Evolutionary conservation across 53 echinoderm and acorn worm species (phyloP), one percentile per base, ranked within the genome.

Genomic region (Paracentrotus lividus): DNA sequence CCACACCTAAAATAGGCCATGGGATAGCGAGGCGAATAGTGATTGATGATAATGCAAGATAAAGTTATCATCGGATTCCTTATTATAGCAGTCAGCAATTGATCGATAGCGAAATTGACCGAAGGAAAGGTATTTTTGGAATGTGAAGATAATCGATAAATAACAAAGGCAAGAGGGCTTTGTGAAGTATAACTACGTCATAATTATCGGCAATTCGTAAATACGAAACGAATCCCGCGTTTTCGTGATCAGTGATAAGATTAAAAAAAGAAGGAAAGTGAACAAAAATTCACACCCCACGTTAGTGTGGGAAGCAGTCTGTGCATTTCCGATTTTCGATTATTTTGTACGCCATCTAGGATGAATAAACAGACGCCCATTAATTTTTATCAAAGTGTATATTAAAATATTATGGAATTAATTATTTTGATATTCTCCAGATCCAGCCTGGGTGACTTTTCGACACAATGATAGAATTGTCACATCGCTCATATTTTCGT

Each of bases 31-130:
- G 14, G 27, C 36, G 32, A 40, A 72, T n/a, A n/a, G n/a, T 40
- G 40, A 72, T 4, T 72, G 72, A 72, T 72, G 72, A 72, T 72
- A 26, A 40, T 5, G 21, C 3, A 72, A 72, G 72, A 72, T 72
- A 72, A 72, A 20, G 14, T 72, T 72, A 40, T 40, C 72, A 72
- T 40, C 36, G 40, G 32, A 36, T 36, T 72, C 20, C 72, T 40
- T 20, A 72, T 72, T 72, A 72, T 72, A 72, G 40, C 72, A 72
- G 72, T 38, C 40, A 40, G 40, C 40, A 27, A 85, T 29, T 85
- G 47, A 85, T 85, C 85, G 85, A 85, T 85, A 52, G 21, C 85
- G 85, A 85, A 85, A 85, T 85, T 85, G 85, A 85, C 85, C 85
- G 85, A 85, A 2, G 49, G 85, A 85, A 49, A 12, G 85, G 85